These are phyloP conservation scores for Origma solitaria DNA, from an alignment of 2,113 vertebrate genomes.

Conservation along the genomic window DNA sequence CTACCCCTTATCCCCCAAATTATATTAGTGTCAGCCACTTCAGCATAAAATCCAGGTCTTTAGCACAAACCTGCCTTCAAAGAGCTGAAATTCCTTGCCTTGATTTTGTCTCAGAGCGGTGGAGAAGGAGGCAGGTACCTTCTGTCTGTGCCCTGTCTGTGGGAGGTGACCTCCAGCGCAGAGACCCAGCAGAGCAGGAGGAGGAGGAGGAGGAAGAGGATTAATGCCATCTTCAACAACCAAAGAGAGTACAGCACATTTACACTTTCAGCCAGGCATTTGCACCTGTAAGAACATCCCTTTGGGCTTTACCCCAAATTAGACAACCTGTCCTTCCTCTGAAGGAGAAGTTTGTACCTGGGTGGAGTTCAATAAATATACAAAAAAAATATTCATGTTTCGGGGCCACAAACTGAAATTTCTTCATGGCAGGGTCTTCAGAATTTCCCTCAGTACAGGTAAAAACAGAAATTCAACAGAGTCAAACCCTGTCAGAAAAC, in stretches of 20 bases:
- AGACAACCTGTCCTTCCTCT: background rate
- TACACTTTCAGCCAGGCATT: background rate
- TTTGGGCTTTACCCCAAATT: background rate
- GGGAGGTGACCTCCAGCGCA: background rate
- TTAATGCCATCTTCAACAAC: background rate
- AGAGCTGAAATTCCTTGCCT: background rate
- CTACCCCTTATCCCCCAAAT: conserved; percentile 29
- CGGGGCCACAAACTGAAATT: background rate
- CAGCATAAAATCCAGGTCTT: background rate
- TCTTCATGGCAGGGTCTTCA: background rate
- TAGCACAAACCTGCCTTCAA: conserved; percentile 27
- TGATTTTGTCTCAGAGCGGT: background rate
- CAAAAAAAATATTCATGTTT: background rate
- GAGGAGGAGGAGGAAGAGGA: background rate
- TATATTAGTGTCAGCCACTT: background rate
- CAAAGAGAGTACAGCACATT: background rate
- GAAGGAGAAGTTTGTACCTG: background rate
- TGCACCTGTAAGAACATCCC: background rate
- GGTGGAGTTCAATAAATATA: background rate
- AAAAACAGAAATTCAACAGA: background rate
- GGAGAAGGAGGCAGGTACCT: background rate
- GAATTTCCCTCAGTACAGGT: background rate
- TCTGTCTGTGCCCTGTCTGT: background rate
- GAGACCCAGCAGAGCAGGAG: background rate
- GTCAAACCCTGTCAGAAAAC: background rate